phyloP scores from a whole-genome alignment of 2,797 vertebrate genomes.

The Cichlasoma orientale region DNA sequence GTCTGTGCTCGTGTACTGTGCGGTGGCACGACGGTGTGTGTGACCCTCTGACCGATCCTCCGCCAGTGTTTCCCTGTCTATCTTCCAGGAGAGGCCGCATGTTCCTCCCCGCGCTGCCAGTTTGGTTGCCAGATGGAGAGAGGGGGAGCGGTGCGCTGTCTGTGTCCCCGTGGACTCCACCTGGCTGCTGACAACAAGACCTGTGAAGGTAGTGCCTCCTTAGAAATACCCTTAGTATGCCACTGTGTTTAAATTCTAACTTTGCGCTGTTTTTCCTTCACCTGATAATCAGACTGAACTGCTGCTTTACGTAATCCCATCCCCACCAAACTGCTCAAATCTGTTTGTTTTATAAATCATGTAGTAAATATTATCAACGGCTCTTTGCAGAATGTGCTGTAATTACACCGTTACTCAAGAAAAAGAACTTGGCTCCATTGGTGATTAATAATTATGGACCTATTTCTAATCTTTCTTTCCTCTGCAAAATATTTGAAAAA shows the following conservation, averaged over 20 bases:
- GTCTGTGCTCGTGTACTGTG: neutral
- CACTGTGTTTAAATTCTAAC: neutral
- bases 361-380: neutral
- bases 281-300: neutral
- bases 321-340: neutral
- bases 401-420: neutral
- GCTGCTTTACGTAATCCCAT: too few species aligned
- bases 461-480: neutral
- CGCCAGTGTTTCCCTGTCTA: slow-evolving; percentile 52
- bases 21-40: slow-evolving; percentile 4
- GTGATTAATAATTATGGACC: neutral
- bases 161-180: slow-evolving; percentile 77
- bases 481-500: neutral
- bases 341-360: neutral
- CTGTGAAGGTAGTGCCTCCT: slow-evolving; percentile 74
- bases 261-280: neutral
- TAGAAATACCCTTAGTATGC: slow-evolving; percentile 19
- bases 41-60: slow-evolving; percentile 32
- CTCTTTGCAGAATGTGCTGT: neutral
- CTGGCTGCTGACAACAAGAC: slow-evolving; percentile 77
- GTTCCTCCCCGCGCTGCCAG: slow-evolving; percentile 73
- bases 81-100: slow-evolving; percentile 70
- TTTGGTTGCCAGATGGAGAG: slow-evolving; percentile 76
- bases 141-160: slow-evolving; percentile 57
- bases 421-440: neutral